Percentiles rank a stretch among this genome's conserved stretches.
Conservation (phyloP, 2,797 vertebrate genomes). For the Oreochromis mossambicus region DNA sequence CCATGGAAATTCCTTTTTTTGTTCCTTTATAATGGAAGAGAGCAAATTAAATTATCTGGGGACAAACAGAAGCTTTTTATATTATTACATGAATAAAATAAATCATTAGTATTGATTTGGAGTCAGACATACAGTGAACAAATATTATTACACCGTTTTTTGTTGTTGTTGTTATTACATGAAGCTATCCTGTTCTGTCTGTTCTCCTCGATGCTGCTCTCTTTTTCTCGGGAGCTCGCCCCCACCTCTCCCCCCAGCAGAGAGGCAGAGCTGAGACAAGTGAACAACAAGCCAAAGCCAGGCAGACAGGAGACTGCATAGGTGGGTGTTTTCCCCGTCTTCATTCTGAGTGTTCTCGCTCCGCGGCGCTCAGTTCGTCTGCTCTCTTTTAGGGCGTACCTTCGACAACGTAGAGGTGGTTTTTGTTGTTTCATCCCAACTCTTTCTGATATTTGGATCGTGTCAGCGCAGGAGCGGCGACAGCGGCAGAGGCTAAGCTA, state of each 20-base stretch:
- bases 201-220: neutral
- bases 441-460: constrained; percentile 15
- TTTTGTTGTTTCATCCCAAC: neutral
- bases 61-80: neutral
- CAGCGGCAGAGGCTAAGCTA: neutral
- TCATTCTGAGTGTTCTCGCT: neutral
- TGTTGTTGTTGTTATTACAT: neutral
- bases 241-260: constrained; percentile 44
- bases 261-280: constrained; percentile 71
- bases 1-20: fast-evolving
- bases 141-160: no score
- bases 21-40: neutral
- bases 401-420: neutral
- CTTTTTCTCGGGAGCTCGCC: neutral
- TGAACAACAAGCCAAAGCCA: constrained; percentile 66
- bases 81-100: neutral
- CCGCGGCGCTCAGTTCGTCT: neutral
- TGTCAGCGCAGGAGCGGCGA: constrained; percentile 14
- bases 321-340: constrained; percentile 68
- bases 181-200: neutral
- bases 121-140: neutral
- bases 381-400: neutral
- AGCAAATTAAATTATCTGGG: neutral
- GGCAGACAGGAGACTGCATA: constrained; percentile 44
- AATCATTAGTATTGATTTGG: neutral